These are phyloP conservation scores for Cenopis cana DNA, from an alignment of 2,888 invertebrate genomes.

Conservation along the genomic window DNA sequence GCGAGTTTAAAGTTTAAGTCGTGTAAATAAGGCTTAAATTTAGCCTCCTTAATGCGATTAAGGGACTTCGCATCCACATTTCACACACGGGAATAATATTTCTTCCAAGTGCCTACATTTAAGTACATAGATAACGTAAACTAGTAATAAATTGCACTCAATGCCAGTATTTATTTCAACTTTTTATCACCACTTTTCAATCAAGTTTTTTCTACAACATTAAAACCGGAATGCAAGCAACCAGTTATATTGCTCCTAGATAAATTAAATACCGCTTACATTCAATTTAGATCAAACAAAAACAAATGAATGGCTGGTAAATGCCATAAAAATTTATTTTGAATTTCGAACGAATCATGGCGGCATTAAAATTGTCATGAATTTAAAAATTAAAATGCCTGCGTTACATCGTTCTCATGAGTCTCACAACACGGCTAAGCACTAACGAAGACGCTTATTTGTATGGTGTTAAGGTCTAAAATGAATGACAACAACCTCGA, in stretches of 20 bases:
- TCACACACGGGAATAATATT: background rate
- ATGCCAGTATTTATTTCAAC: slow-evolving; percentile 11
- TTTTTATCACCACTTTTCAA: slow-evolving; percentile 23
- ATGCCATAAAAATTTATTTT: slow-evolving; percentile 19
- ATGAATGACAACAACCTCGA: background rate
- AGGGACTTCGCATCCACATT: too few relatives aligned
- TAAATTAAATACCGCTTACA: slow-evolving; percentile 23
- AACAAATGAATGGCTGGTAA: slow-evolving; percentile 10
- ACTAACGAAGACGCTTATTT: background rate
- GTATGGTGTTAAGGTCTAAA: background rate
- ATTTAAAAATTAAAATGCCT: slow-evolving; percentile 17
- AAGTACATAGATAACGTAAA: background rate
- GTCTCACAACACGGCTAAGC: too few relatives aligned
- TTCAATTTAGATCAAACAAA: slow-evolving; percentile 32
- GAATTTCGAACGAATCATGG: slow-evolving; percentile 23
- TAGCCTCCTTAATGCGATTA: too few relatives aligned
- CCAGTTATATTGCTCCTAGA: slow-evolving; percentile 19
- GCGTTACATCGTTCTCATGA: background rate
- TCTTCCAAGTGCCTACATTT: background rate
- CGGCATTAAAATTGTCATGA: slow-evolving; percentile 28
- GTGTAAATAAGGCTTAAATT: too few relatives aligned
- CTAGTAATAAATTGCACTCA: slow-evolving; percentile 1
- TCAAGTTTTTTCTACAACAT: slow-evolving; percentile 23
- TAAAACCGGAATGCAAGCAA: slow-evolving; percentile 13
- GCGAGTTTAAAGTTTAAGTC: too few relatives aligned